A percentile compares a stretch with the other conserved stretches of the same genome.
phyloP scores from a whole-genome alignment of 2,113 vertebrate species.

The Serranochromis macrocephalus region DNA sequence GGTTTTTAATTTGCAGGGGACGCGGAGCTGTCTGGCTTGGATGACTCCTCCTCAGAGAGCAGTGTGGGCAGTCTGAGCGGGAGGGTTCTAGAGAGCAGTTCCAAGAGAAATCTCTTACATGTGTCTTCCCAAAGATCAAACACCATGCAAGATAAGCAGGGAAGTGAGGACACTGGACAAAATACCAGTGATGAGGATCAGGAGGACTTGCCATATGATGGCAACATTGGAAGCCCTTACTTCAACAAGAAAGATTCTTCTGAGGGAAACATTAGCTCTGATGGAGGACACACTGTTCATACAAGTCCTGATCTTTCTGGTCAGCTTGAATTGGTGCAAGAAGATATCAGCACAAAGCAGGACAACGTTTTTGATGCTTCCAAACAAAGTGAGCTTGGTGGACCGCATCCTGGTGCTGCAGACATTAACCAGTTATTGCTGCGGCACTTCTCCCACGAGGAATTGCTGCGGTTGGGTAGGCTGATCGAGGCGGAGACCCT shows the following conservation, averaged over 20 bases:
- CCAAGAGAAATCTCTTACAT: background rate
- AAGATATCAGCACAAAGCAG: background rate
- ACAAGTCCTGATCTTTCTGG: conserved; percentile 7
- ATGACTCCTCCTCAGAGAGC: conserved; percentile 36
- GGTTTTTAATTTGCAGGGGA: conserved; percentile 32
- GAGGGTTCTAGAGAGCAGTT: background rate
- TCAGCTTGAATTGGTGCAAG: background rate
- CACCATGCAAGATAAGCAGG: conserved; percentile 11
- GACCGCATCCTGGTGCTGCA: background rate
- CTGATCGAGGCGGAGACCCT: conserved; percentile 79
- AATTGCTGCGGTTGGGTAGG: conserved; percentile 51
- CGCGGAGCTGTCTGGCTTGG: conserved; percentile 37
- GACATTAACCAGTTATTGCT: conserved; percentile 67
- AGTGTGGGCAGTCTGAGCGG: conserved; percentile 15
- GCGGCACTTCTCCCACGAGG: conserved; percentile 72
- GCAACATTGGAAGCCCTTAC: conserved; percentile 23
- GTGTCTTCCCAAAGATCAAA: conserved; percentile 24
- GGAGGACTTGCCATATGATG: conserved; percentile 78
- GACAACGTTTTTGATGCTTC: background rate
- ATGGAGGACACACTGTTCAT: conserved; percentile 1
- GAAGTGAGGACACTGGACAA: conserved; percentile 39
- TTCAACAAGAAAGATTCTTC: conserved; percentile 3
- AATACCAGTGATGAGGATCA: conserved; percentile 75
- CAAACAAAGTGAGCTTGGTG: background rate
- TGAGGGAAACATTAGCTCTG: background rate